Base-by-base conservation (phyloP, 2,888 invertebrate species). In the Yponomeuta sedellus region DNA sequence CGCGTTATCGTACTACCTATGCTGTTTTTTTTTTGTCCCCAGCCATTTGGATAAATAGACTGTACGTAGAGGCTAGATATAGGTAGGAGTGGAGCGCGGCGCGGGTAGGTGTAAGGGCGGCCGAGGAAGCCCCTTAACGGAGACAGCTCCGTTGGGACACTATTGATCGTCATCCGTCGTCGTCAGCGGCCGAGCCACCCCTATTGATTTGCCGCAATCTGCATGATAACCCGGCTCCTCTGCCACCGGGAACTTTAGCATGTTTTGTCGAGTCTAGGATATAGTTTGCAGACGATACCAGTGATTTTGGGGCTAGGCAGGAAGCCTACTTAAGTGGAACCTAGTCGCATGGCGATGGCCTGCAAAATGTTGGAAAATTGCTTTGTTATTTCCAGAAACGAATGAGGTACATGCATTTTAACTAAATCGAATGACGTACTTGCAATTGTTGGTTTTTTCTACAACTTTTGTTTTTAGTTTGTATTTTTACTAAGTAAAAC, bases 151-250 rank as follows among this genome's bases (percentile, higher is more conserved):
- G 81, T 80, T 84, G 88, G 88, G 88, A 85, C 85, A 84, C 81
- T 90, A 90, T 91, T 86, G 90, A 90, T 90, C 89, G 90, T 89
- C 89, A 89, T 88, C 88, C 88, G 81, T 65, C 64, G 44, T 78
- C 86, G 90, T 89, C 90, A 89, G 88, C 84, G 87, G 83, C 80
- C 88, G 87, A 83, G 86, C 82, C 87, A 83, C 85, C 78, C 82
- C 86, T 91, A 91, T 91, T 91, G 90, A 91, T 91, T 91, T 86
- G 86, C 88, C 88, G 88, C 90, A 91, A 91, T 90, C 90, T 91
- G 88, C 90, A 88, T 90, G 89, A 90, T 88, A 88, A 84, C 88
- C 83, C 84, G 85, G 81, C 81, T 81, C 86, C 28, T 52, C 58
- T 65, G 52, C 39, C 61, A 44, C 64, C 52, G 25, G 25, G 20